Percentiles rank a stretch among this genome's conserved stretches.
These are phyloP conservation scores for Aleiodes testaceus DNA, from an alignment of 2,888 invertebrate genomes.

Conservation along the genomic window DNA sequence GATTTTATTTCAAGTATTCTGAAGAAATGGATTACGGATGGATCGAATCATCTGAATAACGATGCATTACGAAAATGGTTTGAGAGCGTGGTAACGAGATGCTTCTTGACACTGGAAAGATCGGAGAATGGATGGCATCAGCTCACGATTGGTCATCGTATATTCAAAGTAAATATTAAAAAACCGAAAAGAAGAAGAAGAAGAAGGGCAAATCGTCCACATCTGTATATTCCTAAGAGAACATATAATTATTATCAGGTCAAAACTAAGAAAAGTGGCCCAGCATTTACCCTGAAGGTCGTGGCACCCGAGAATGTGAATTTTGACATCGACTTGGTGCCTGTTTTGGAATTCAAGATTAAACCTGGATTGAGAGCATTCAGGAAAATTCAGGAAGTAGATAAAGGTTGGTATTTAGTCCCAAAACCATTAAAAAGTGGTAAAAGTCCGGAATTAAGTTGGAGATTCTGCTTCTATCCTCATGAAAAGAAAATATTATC, in stretches of 20 bases:
- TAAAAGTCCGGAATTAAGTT: conserved; percentile 68
- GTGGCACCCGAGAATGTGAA: conserved; percentile 46
- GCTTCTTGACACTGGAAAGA: conserved; percentile 58
- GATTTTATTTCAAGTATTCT: conserved; percentile 65
- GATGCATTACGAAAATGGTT: conserved; percentile 76
- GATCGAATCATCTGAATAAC: conserved; percentile 73
- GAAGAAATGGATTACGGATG: conserved; percentile 72
- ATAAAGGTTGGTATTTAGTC: conserved; percentile 73
- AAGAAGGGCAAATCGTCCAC: background rate
- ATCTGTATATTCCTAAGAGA: background rate
- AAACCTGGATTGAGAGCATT: conserved; percentile 71
- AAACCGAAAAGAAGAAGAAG: background rate
- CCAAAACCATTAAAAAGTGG: conserved; percentile 69
- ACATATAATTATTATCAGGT: conserved; percentile 58
- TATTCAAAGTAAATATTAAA: conserved; percentile 13
- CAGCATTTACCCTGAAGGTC: conserved; percentile 76
- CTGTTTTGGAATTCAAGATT: conserved; percentile 74
- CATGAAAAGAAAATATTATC: conserved; percentile 74
- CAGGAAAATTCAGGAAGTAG: background rate
- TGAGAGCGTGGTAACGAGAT: conserved; percentile 74
- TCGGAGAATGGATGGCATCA: background rate
- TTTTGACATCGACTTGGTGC: conserved; percentile 76
- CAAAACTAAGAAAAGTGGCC: conserved; percentile 73
- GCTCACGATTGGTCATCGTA: background rate
- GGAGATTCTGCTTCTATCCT: conserved; percentile 77